Conservation (phyloP, 1,140 invertebrate species). For the Aricia agestis region DNA sequence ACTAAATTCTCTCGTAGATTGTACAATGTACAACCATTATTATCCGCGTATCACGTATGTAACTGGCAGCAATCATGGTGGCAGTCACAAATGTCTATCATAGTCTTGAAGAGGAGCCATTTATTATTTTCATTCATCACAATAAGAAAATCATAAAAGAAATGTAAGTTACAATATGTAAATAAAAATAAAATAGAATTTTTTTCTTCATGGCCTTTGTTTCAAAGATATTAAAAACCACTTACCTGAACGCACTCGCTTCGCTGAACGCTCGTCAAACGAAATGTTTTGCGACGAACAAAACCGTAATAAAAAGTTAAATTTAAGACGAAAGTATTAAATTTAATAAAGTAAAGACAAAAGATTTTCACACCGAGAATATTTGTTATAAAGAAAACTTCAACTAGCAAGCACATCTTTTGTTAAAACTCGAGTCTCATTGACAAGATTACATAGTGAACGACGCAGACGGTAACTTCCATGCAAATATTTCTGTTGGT, state of each 20-base stretch:
- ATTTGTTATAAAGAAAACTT: background rate
- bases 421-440: background rate
- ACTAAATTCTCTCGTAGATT: too few species aligned
- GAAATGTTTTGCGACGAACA: background rate
- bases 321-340: background rate
- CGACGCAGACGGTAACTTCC: background rate
- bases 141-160: too few species aligned
- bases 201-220: background rate
- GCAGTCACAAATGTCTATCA: too few species aligned
- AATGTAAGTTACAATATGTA: background rate
- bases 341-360: background rate
- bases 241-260: background rate
- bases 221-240: background rate
- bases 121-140: too few species aligned
- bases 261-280: background rate
- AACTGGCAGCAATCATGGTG: too few species aligned
- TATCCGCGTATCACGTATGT: too few species aligned
- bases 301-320: background rate
- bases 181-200: background rate
- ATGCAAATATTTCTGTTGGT: background rate
- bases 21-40: too few species aligned
- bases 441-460: background rate
- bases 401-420: background rate
- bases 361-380: background rate
- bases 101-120: too few species aligned